Evolutionary conservation across 2,888 invertebrate species (phyloP).

Genomic region (Mermis nigrescens): DNA sequence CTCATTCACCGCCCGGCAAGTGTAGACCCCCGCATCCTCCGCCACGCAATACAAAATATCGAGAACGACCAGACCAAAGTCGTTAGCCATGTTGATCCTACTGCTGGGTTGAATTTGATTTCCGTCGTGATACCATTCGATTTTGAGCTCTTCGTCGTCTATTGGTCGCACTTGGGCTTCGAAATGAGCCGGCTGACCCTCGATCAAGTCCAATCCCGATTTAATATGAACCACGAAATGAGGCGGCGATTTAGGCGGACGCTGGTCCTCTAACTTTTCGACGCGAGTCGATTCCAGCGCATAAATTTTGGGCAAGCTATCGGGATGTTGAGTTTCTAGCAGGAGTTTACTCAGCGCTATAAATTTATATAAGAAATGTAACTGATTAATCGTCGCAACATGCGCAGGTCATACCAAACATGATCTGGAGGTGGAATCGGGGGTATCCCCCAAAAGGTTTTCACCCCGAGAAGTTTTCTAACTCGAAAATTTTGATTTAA

Average conservation of each 20-base stretch:
- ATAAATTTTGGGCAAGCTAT: conserved; percentile 67
- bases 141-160: conserved; percentile 49
- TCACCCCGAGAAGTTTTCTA: too few species aligned
- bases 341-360: conserved; percentile 40
- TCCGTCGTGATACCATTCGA: conserved; percentile 49
- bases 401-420: too few species aligned
- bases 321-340: conserved; percentile 79
- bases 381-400: too few species aligned
- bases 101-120: conserved; percentile 50
- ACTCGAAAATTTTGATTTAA: too few species aligned
- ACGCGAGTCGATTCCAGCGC: conserved; percentile 51
- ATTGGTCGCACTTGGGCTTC: conserved; percentile 79
- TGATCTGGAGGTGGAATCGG: too few species aligned
- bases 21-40: conserved; percentile 65
- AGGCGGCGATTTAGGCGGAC: conserved; percentile 55
- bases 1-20: conserved; percentile 69
- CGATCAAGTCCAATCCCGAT: conserved; percentile 61
- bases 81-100: conserved; percentile 17
- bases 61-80: conserved; percentile 34
- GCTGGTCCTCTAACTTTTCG: conserved; percentile 31
- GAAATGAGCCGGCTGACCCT: conserved; percentile 88
- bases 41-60: conserved; percentile 66
- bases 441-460: too few species aligned
- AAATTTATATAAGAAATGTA: too few species aligned
- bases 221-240: conserved; percentile 67